phyloP scores from a whole-genome alignment of 2,113 vertebrate genomes.

The Sinocyclocheilus grahami region DNA sequence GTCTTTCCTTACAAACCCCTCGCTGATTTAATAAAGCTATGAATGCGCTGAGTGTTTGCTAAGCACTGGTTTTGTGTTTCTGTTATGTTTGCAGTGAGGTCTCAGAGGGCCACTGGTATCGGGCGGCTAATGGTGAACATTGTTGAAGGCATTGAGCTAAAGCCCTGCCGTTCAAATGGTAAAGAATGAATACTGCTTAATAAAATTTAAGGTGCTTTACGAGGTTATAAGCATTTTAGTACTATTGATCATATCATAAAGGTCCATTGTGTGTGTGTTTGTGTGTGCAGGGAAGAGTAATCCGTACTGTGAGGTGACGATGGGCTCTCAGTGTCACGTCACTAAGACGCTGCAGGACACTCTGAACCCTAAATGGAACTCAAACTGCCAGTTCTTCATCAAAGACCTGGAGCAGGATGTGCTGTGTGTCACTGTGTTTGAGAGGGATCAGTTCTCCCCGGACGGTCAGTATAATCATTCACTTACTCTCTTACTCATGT shows the following conservation, averaged over 20 bases:
- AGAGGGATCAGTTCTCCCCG: slow-evolving; percentile 98
- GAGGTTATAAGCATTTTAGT: background rate
- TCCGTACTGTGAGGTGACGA: slow-evolving; percentile 97
- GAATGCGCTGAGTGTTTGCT: background rate
- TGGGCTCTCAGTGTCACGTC: slow-evolving; percentile 99
- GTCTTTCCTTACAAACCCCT: background rate
- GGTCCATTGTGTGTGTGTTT: background rate
- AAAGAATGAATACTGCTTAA: slow-evolving; percentile 47
- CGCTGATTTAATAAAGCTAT: background rate
- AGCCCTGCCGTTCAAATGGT: slow-evolving; percentile 96
- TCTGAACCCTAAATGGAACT: slow-evolving; percentile 97
- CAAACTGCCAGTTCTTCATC: slow-evolving; percentile 99
- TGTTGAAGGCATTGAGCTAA: slow-evolving; percentile 96
- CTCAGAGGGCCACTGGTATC: slow-evolving; percentile 95
- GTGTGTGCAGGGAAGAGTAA: slow-evolving; percentile 89
- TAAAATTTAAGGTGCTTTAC: background rate
- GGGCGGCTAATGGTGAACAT: slow-evolving; percentile 98
- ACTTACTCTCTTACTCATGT: too few species aligned
- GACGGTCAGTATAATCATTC: slow-evolving; percentile 80
- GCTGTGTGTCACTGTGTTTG: slow-evolving; percentile 96
- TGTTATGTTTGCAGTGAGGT: slow-evolving; percentile 80
- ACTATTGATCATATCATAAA: background rate
- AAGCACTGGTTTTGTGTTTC: background rate
- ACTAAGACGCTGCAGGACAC: slow-evolving; percentile 98
- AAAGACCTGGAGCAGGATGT: slow-evolving; percentile 98